Percentiles rank a stretch among this genome's conserved stretches.
These are phyloP conservation scores for Pristionchus arcanus DNA, from an alignment of 2,888 invertebrate species.

Conservation along the genomic window DNA sequence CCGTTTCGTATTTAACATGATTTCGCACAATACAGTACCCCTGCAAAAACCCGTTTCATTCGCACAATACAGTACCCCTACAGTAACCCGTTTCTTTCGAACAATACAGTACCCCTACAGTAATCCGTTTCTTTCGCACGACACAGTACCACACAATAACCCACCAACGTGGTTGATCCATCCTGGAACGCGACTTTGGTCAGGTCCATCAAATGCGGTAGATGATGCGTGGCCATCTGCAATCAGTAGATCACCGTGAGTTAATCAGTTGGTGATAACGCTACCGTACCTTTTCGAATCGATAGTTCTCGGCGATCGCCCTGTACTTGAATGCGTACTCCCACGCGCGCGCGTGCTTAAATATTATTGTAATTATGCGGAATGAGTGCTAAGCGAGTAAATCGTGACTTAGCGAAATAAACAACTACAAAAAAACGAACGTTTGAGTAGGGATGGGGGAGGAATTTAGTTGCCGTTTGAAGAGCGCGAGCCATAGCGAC, in stretches of 20 bases:
- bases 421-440: too few species aligned
- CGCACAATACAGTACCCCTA: not conserved
- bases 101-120: too few species aligned
- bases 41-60: not conserved
- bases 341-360: not conserved
- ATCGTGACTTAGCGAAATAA: too few species aligned
- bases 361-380: too few species aligned
- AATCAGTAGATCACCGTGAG: not conserved
- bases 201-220: slow-evolving; percentile 16
- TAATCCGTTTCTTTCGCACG: too few species aligned
- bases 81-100: not conserved
- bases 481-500: not conserved
- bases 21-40: not conserved
- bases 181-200: not conserved
- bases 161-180: not conserved
- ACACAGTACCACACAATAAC: not conserved
- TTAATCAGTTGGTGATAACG: too few species aligned
- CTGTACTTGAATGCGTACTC: not conserved
- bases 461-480: too few species aligned
- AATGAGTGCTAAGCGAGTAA: too few species aligned
- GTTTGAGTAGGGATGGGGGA: too few species aligned
- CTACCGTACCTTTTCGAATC: not conserved
- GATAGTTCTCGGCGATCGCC: not conserved
- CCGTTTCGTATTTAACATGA: not conserved
- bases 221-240: not conserved